Evolutionary conservation across 2,888 invertebrate genomes (phyloP), one percentile per base, ranked within the genome.

Genomic region (Globia sparganii): DNA sequence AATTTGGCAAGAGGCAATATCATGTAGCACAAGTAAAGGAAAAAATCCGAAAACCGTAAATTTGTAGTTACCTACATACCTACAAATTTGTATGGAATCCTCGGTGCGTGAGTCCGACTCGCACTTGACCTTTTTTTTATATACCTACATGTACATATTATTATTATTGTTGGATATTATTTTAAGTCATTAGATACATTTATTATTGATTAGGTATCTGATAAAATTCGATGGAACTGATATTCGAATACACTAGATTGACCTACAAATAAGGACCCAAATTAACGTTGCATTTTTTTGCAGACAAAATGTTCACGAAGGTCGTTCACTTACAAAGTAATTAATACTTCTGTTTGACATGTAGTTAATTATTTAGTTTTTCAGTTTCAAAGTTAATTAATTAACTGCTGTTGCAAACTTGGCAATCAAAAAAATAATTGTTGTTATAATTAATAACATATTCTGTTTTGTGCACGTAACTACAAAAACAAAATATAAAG

Each of bases 321-420:
- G 21, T 70, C 28, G 25, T 31, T 59, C 34, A 68, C 37, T 68
- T 58, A 34, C 4, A n/a, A n/a, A n/a, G 21, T 9, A 25, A 49
- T n/a, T 34, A 34, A 49, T 61, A 40, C 37, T 46, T 77, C 43
- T 64, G 64, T 65, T 37, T 37, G 4, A 28, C 46, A 34, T 40
- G 25, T 56, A 62, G 68, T 40, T 58, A 65, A 61, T 72, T 40
- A 79, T 49, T 77, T 77, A 49, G 69, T 86, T 85, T 78, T 49
- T 77, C 75, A 49, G 69, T 86, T 85, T 78, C 28, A 72, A 78
- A 86, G 71, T 79, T 83, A 85, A 88, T 88, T 85, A 88, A 84
- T 70, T 70, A 78, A 71, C 70, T 71, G 69, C 68, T 71, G 71
- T 69, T 81, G 77, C 72, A 74, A 67, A 62, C 66, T 74, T 69